These are phyloP conservation scores for Pachyramphus minor DNA, from an alignment of 2,113 vertebrate species.

Conservation along the genomic window DNA sequence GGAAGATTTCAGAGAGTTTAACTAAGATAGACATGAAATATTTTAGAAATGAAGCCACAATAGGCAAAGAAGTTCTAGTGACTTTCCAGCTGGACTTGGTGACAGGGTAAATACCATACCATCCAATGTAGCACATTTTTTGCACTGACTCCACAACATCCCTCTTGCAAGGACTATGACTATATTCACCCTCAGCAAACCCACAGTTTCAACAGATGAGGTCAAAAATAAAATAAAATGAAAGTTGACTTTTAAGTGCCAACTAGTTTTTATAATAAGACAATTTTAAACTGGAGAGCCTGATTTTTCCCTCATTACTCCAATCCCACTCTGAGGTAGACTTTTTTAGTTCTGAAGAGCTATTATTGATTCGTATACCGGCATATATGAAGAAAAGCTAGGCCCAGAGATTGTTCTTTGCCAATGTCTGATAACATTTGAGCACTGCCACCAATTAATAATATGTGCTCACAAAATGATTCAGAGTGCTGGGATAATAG, in stretches of 20 bases:
- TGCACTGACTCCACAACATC: neutral
- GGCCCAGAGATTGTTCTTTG: constrained; percentile 39
- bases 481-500: constrained; percentile 24
- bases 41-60: neutral
- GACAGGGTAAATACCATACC: neutral
- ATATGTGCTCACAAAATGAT: constrained; percentile 19
- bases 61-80: neutral
- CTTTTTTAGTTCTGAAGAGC: constrained; percentile 27
- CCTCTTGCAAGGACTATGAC: neutral
- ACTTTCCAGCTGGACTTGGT: neutral
- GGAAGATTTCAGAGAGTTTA: neutral
- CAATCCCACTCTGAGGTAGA: neutral
- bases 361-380: constrained; percentile 35
- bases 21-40: neutral
- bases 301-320: constrained; percentile 50
- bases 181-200: neutral
- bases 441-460: constrained; percentile 28
- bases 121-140: neutral
- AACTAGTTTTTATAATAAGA: constrained; percentile 17
- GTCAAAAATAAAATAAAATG: neutral
- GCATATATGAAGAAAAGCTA: constrained; percentile 32
- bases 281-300: neutral
- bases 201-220: neutral
- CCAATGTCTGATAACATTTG: constrained; percentile 26
- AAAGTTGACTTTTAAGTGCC: neutral